phyloP scores from a whole-genome alignment of 2,797 vertebrate genomes.

The Bufotes viridis region DNA sequence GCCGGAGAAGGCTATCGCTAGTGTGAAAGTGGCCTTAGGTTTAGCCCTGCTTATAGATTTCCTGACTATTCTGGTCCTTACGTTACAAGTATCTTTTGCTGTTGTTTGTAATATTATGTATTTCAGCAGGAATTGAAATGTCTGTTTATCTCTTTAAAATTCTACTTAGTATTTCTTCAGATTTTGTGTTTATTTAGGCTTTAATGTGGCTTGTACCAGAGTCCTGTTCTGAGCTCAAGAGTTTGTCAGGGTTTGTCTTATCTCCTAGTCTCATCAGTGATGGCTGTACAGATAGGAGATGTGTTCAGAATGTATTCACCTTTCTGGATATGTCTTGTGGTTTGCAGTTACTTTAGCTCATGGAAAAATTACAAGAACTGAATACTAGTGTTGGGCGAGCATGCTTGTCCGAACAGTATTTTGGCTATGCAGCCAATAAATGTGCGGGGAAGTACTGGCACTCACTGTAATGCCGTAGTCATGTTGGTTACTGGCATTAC shows the following conservation, averaged over 20 bases:
- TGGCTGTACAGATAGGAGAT: neutral
- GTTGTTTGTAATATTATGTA: neutral
- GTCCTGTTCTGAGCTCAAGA: neutral
- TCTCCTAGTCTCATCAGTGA: neutral
- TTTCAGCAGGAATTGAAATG: constrained; percentile 23
- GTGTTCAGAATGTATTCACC: neutral
- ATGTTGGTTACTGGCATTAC: no score
- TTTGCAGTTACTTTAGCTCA: neutral
- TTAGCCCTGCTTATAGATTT: neutral
- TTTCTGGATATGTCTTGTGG: neutral
- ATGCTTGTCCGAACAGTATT: no score
- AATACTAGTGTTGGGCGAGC: no score
- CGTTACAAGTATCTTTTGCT: neutral
- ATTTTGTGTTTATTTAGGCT: constrained; percentile 1
- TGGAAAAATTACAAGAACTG: neutral
- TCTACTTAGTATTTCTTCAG: neutral
- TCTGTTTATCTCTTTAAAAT: constrained; percentile 9
- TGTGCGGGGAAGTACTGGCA: no score
- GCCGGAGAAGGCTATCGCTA: no score
- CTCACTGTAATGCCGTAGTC: no score
- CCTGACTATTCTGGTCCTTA: neutral
- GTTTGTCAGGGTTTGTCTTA: neutral
- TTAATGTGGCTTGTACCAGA: neutral
- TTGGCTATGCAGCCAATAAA: no score
- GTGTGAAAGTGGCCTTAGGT: neutral